A percentile compares a stretch with the other conserved stretches of the same genome.
These are phyloP conservation scores for Porites evermanni DNA, from an alignment of 92 coral and sea anemone species.

Conservation along the genomic window DNA sequence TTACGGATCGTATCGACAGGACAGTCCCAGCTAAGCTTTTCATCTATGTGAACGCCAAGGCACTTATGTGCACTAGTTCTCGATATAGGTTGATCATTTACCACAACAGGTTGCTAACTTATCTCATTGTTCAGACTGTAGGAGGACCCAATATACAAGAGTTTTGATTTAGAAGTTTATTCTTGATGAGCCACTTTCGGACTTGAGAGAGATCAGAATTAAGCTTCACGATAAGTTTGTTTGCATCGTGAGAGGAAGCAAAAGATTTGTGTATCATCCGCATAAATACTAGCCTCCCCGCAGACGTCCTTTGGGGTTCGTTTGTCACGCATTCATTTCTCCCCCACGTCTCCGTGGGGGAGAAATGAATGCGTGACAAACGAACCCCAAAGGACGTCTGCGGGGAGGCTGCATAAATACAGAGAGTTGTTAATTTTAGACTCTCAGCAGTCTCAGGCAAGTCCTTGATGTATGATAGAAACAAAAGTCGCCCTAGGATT, in stretches of 20 bases:
- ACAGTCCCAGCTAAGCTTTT: too few relatives aligned
- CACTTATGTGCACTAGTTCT: neutral
- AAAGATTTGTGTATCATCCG: conserved; percentile 1
- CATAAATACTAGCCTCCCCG: too few relatives aligned
- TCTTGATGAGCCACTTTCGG: neutral
- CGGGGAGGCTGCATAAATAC: too few relatives aligned
- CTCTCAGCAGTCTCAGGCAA: neutral
- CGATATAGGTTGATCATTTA: too few relatives aligned
- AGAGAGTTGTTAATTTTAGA: neutral
- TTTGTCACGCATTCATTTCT: too few relatives aligned
- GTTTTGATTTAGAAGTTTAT: neutral
- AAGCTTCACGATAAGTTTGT: too few relatives aligned
- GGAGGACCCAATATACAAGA: neutral
- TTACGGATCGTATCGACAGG: too few relatives aligned
- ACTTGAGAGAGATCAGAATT: neutral
- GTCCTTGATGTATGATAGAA: neutral
- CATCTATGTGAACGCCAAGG: neutral
- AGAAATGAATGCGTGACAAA: too few relatives aligned
- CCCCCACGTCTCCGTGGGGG: too few relatives aligned
- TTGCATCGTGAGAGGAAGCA: neutral
- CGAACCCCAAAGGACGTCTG: too few relatives aligned
- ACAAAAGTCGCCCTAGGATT: neutral
- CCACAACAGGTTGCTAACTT: too few relatives aligned
- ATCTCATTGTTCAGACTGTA: neutral
- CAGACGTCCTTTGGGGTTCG: too few relatives aligned